These are phyloP conservation scores for Piezodorus guildinii DNA, from an alignment of 1,140 invertebrate genomes.

Conservation along the genomic window DNA sequence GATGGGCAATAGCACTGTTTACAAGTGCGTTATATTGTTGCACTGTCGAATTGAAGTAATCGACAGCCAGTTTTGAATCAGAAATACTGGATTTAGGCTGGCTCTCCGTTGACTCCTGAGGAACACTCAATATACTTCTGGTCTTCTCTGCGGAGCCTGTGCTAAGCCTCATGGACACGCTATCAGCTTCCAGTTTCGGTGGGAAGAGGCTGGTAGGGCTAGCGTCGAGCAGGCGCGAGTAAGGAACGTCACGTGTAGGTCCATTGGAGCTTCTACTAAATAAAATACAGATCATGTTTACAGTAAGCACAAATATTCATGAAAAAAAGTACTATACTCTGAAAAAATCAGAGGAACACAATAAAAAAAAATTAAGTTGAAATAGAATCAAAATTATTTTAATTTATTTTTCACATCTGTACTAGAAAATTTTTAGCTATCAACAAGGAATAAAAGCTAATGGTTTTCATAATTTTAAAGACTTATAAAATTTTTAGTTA, in stretches of 20 bases:
- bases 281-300: no score
- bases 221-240: conserved; percentile 59
- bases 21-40: conserved; percentile 30
- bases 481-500: no score
- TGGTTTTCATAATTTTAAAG: no score
- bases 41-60: conserved; percentile 44
- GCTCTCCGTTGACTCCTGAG: conserved; percentile 36
- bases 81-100: conserved; percentile 56
- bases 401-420: no score
- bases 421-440: no score
- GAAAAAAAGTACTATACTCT: no score
- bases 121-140: conserved; percentile 46
- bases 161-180: conserved; percentile 43
- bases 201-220: conserved; percentile 42
- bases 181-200: conserved; percentile 57
- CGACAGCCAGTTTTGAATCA: conserved; percentile 66
- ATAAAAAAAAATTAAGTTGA: no score
- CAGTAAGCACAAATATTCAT: no score
- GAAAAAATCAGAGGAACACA: no score
- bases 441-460: no score
- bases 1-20: conserved; percentile 23
- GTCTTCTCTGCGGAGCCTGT: conserved; percentile 45
- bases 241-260: conserved; percentile 56
- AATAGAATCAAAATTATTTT: no score
- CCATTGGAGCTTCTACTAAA: conserved; percentile 21